Percentiles rank a stretch among this genome's conserved stretches.
Evolutionary conservation across 2,797 vertebrate species (phyloP).

Genomic region (Stomatorhinus walkeri): DNA sequence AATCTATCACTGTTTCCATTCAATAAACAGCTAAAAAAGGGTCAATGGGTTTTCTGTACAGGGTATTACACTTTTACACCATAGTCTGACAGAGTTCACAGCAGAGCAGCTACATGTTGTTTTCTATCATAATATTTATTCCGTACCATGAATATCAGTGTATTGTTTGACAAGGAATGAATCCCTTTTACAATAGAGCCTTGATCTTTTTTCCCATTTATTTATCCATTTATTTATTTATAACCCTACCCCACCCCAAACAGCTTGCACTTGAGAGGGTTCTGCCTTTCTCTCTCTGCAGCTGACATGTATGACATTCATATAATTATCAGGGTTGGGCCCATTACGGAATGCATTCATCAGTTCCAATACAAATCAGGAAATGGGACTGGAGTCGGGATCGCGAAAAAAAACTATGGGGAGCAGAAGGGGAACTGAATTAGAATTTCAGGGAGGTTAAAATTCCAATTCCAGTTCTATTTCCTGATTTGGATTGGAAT

Average conservation of each 20-base stretch:
- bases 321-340: not conserved
- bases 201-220: not conserved
- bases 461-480: not conserved
- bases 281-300: not conserved
- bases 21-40: constrained; percentile 4
- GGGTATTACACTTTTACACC: not conserved
- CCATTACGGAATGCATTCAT: not conserved
- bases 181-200: not conserved
- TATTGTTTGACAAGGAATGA: not conserved
- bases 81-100: not conserved
- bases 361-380: not conserved
- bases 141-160: not conserved
- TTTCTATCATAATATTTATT: not conserved
- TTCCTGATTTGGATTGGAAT: not conserved
- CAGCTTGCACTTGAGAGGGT: not conserved
- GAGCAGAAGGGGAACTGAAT: not conserved
- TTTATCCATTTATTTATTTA: constrained; percentile 14
- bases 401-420: not conserved
- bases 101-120: not conserved
- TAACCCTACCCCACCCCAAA: not conserved
- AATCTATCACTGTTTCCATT: not conserved
- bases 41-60: not conserved
- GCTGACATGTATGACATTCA: not conserved
- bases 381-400: not conserved
- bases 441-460: not conserved